Evolutionary conservation across 1,140 invertebrate genomes (phyloP), one percentile per base, ranked within the genome.

Genomic region (Pristionchus pacificus): DNA sequence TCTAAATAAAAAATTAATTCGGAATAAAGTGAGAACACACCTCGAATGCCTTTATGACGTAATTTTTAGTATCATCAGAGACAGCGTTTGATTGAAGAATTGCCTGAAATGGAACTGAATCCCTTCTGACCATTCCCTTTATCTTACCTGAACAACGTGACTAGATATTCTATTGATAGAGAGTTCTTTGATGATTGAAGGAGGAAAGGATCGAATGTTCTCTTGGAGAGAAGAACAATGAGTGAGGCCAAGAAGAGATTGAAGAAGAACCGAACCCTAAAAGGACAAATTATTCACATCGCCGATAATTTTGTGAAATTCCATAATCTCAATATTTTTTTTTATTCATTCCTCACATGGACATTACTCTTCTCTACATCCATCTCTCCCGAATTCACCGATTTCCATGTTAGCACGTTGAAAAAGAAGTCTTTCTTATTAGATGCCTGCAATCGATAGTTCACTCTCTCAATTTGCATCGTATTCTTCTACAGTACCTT

Each of bases 1-100:
- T 59, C 71, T 68, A 60, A 57, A 73, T 38, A 27, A n/a, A 63
- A 15, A 63, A 27, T 55, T 55, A 49, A 66, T 49, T 66, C 27
- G 30, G 19, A 58, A 30, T 65, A 65, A 65, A 65, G 3, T 32
- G 61, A 10, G 61, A 60, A 14, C 60, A 19, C 30, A 73, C 71
- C 58, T 73, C 66, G 28, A 73, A 73, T 27, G 65, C 60, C 24
- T 49, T 25, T 19, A 73, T 68, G 24, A 73, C 63, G 25, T 73
- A 59, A 10, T 68, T 33, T 60, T 73, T 73, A 10, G 68, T 49
- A 14, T 65, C 71, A 32, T 73, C 28, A 33, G 58, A 24, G 25
- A 73, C 60, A 10, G 63, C 60, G 14, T 68, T 55, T 24, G 59
- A 63, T 13, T 14, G 24, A 10, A 73, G 25, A 57, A 69, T 60